Percentiles rank a stretch among this genome's conserved stretches.
phyloP scores from a whole-genome alignment of 2,888 invertebrate species.

The Spodoptera exigua region DNA sequence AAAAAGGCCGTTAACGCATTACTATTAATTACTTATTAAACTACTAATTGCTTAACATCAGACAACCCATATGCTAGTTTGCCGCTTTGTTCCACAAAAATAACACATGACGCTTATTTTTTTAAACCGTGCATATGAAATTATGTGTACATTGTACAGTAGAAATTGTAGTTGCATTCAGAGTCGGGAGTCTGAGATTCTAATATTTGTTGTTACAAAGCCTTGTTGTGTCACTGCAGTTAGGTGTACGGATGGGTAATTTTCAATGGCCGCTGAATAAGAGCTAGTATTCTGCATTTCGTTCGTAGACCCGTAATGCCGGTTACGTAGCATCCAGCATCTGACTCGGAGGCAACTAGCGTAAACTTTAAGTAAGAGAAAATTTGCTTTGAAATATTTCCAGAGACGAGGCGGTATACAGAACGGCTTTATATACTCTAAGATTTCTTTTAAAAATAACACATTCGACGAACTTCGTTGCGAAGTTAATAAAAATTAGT shows the following conservation, averaged over 20 bases:
- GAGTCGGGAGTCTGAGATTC: slow-evolving; percentile 25
- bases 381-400: slow-evolving; percentile 80
- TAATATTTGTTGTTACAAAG: slow-evolving; percentile 53
- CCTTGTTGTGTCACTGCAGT: slow-evolving; percentile 54
- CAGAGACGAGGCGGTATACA: slow-evolving; percentile 69
- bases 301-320: slow-evolving; percentile 67
- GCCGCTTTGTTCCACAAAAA: no score
- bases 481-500: slow-evolving; percentile 73
- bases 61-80: slow-evolving; percentile 3
- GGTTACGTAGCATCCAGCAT: slow-evolving; percentile 75
- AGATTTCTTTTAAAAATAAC: slow-evolving; percentile 67
- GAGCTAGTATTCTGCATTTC: slow-evolving; percentile 67
- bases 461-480: slow-evolving; percentile 61
- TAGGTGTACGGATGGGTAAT: slow-evolving; percentile 65
- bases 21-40: slow-evolving; percentile 48
- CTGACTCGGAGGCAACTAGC: slow-evolving; percentile 80
- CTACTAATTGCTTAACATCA: slow-evolving; percentile 20
- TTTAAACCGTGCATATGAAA: background rate
- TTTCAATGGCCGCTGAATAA: slow-evolving; percentile 68
- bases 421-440: slow-evolving; percentile 70
- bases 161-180: slow-evolving; percentile 34
- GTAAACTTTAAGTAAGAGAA: slow-evolving; percentile 79
- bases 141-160: slow-evolving; percentile 11
- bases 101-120: no score
- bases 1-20: no score